Percentiles rank a stretch among this genome's conserved stretches.
Evolutionary conservation across 1,140 invertebrate species (phyloP).

Genomic region (Aradophagus sp.): DNA sequence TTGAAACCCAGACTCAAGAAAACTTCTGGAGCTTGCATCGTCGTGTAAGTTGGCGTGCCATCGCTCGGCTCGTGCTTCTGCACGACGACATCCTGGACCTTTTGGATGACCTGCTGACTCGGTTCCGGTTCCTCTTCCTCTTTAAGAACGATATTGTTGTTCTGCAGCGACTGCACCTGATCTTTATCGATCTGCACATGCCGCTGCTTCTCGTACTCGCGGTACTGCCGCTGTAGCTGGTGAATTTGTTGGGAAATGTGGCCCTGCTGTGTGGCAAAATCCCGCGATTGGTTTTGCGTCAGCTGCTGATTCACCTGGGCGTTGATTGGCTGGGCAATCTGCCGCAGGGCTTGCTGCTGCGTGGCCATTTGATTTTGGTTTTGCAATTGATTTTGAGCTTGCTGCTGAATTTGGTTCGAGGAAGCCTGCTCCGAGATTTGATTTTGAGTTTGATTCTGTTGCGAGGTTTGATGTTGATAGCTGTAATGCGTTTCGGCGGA

Average conservation of each 20-base stretch:
- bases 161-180: slow-evolving; percentile 65
- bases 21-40: slow-evolving; percentile 71
- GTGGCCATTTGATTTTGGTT: slow-evolving; percentile 71
- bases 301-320: slow-evolving; percentile 63
- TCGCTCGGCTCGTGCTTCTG: slow-evolving; percentile 65
- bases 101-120: slow-evolving; percentile 64
- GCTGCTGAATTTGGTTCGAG: slow-evolving; percentile 69
- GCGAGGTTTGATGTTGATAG: slow-evolving; percentile 71
- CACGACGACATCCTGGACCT: slow-evolving; percentile 60
- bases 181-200: slow-evolving; percentile 67
- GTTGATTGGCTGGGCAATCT: slow-evolving; percentile 66
- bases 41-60: slow-evolving; percentile 61
- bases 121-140: slow-evolving; percentile 63
- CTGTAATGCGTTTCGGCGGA: slow-evolving; percentile 70
- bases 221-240: slow-evolving; percentile 67
- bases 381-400: slow-evolving; percentile 65
- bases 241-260: slow-evolving; percentile 69
- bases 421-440: slow-evolving; percentile 66
- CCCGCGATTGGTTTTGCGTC: slow-evolving; percentile 55
- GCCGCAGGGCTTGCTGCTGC: slow-evolving; percentile 74
- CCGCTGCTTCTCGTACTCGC: slow-evolving; percentile 69
- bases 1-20: slow-evolving; percentile 71
- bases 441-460: slow-evolving; percentile 69
- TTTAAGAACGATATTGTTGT: slow-evolving; percentile 70
- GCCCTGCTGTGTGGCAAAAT: slow-evolving; percentile 52